Evolutionary conservation across 2,888 invertebrate species (phyloP), one percentile per base, ranked within the genome.

Genomic region (Dolichomitus sp.): DNA sequence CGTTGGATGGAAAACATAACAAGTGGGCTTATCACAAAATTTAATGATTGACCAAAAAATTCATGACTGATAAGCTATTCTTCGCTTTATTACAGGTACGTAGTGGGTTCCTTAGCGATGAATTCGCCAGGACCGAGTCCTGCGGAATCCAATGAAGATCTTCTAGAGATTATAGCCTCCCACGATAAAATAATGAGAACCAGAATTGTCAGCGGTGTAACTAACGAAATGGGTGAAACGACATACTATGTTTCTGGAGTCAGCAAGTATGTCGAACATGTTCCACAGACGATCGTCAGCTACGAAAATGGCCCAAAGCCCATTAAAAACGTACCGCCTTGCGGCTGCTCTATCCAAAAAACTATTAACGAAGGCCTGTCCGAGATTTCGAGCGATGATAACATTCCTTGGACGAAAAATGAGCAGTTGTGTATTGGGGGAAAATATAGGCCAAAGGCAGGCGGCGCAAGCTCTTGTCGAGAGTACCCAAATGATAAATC

Each of bases 101-200:
- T 91, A 2, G 85, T 91, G n/a, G 89, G 90, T 17, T 88, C 91
- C 12, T 83, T 90, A 79, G 88, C 89, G 0, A 86, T 92, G 86
- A 88, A 89, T 65, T 92, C 91, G 0, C 90, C 92, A 7, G 87
- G 87, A 1, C 84, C 87, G 9, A 91, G 87, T 59, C 87, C 87
- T 7, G 74, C 85, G n/a, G 88, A 84, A 30, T 90, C 89, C 9
- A 68, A 76, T 0, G 72, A 83, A 0, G 86, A 89, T 69, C 27
- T 88, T 7, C 69, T 88, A 19, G 87, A 90, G 76, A 63, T 86
- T 0, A 84, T 90, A 40, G 87, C 90, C 4, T 90, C 91, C 0
- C 73, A 87, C 17, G 90, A 92, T n/a, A 85, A 85, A 73, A 54
- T 87, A 14, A 37, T 81, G 1, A 87, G 86, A 40, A 84, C 73